A percentile compares a stretch with the other conserved stretches of the same genome.
These are phyloP conservation scores for Synanthedon formicaeformis DNA, from an alignment of 2,888 invertebrate genomes.

Conservation along the genomic window DNA sequence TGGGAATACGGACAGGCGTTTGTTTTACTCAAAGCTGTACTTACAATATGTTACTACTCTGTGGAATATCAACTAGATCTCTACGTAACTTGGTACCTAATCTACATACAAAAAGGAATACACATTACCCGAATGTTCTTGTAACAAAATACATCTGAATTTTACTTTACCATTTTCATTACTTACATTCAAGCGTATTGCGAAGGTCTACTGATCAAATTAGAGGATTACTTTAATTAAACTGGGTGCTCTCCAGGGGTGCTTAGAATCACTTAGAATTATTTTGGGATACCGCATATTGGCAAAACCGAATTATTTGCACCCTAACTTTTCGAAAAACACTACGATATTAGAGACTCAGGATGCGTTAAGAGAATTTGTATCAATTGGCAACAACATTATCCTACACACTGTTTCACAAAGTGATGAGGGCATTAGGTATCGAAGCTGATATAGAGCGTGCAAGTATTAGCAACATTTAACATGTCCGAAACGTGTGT, in stretches of 20 bases:
- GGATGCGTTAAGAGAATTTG: not conserved
- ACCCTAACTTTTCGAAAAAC: constrained; percentile 16
- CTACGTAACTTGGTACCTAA: constrained; percentile 8
- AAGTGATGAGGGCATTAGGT: not conserved
- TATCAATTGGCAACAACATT: not conserved
- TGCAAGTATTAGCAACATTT: constrained; percentile 5
- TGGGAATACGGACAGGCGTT: constrained; percentile 51
- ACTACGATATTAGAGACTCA: not conserved
- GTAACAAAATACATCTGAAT: not conserved
- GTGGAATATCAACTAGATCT: constrained; percentile 6
- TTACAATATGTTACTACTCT: constrained; percentile 29
- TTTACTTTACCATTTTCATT: constrained; percentile 16
- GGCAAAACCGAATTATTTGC: constrained; percentile 37
- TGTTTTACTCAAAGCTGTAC: constrained; percentile 4
- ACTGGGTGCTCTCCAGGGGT: constrained; percentile 43
- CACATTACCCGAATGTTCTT: not conserved
- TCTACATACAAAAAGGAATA: constrained; percentile 7
- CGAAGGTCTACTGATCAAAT: constrained; percentile 43
- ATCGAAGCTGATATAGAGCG: not conserved
- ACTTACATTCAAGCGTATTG: constrained; percentile 24
- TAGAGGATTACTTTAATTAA: constrained; percentile 53
- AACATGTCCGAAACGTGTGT: constrained; percentile 29
- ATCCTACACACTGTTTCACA: not conserved
- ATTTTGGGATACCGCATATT: constrained; percentile 38
- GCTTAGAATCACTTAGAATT: constrained; percentile 55